Evolutionary conservation across 1,140 invertebrate genomes (phyloP), one percentile per base, ranked within the genome.

Genomic region (Homarus americanus): DNA sequence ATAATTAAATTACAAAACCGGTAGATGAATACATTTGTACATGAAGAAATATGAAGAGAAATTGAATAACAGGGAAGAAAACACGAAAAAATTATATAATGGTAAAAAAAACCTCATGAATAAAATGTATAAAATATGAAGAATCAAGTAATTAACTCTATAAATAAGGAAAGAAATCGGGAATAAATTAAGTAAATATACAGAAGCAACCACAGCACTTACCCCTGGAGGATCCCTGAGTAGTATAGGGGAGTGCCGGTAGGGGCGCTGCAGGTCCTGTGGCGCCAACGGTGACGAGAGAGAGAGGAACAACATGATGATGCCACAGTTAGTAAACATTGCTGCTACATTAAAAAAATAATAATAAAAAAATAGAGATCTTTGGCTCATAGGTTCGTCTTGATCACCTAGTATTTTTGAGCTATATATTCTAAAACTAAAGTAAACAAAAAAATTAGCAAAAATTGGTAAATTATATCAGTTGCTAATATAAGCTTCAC

Each of bases 221-320:
- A 90, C 87, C 87, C 44, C 40, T 58, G 20, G 40, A 17, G 41
- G 63, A 17, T 88, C 79, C 76, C 36, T 72, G 63, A 82, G 69
- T 44, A 90, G 66, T 58, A 90, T 76, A 15, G 87, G 87, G 24
- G 87, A 90, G 49, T 82, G 66, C 12, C 87, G 66, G 49, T 76
- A 83, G 34, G 87, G 41, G 24, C 87, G 87, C 41, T 90, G 79
- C 87, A 88, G 36, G 63, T 82, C 87, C 78, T 88, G 41, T 69
- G n/a, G 7, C 63, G 7, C 28, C n/a, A 32, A 4, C n/a, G n/a
- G n/a, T n/a, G n/a, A n/a, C n/a, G n/a, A n/a, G n/a, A n/a, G n/a
- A n/a, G 24, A 1, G 63, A 28, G 28, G 32, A 32, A 69, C 63
- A 69, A 69, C 32, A 32, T 69, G n/a, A 24, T 32, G n/a, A n/a